Evolutionary conservation across 2,113 vertebrate genomes (phyloP), one percentile per base, ranked within the genome.

Genomic region (Tragulus kanchil): DNA sequence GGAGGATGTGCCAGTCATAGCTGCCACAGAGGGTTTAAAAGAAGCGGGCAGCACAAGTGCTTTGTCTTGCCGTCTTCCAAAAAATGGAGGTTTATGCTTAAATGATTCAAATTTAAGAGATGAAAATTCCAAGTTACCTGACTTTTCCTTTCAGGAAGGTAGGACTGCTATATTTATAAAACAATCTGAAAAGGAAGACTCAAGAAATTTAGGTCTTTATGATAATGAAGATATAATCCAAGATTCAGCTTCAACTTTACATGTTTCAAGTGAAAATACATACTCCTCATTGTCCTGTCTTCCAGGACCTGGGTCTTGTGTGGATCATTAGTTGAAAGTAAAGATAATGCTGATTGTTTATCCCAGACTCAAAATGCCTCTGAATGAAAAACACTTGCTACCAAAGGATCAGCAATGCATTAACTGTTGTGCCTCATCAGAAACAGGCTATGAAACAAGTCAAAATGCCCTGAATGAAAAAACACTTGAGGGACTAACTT

Each of bases 281-380:
- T 97, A 98, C 23, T 90, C 98, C 0, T 98, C 98, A 0, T 89
- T 99, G 50, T 99, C 99, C 0, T 99, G 98, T 98, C 97, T 99
- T 87, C 98, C 99, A 21, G 92, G 99, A 62, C 98, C 99, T n/a
- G 98, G 98, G 67, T 99, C 99, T 83, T 99, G 81, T 99, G 99
- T 95, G 98, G 98, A 56, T 99, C 99, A 15, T 97, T 98, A 92
- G 98, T 97, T 95, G 98, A 97, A 26, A 89, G 62, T 26, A 98
- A 98, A 89, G 96, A 95, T 8, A 96, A 97, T 25, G 97, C 97
- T 87, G 96, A 92, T 83, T 89, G 83, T 77, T 77, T 94, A 98
- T 92, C 94, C 87, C 96, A 93, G 2, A 52, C n/a, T n/a, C n/a
- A n/a, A n/a, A n/a, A n/a, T n/a, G n/a, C n/a, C n/a, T n/a, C n/a